A percentile compares a stretch with the other conserved stretches of the same genome.
These are phyloP conservation scores for Hemiprocne comata DNA, from an alignment of 2,113 vertebrate genomes.

Conservation along the genomic window DNA sequence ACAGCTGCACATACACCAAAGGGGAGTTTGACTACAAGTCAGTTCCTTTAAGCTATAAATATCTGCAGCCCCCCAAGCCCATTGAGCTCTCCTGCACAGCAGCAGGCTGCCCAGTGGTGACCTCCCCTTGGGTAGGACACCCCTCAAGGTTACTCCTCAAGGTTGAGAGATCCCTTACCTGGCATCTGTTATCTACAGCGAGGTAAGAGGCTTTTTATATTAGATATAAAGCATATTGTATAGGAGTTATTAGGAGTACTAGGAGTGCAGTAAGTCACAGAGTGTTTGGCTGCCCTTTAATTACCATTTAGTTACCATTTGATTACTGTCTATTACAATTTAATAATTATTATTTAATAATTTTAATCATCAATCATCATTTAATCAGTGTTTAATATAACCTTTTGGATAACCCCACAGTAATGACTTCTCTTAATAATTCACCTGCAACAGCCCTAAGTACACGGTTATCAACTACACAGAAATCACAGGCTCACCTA, in stretches of 20 bases:
- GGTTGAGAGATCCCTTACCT: neutral
- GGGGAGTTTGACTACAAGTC: neutral
- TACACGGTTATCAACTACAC: neutral
- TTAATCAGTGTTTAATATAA: neutral
- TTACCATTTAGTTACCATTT: too few relatives aligned
- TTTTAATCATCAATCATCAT: neutral
- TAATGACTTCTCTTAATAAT: neutral
- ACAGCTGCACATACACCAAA: neutral
- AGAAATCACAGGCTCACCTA: neutral
- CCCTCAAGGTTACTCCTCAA: neutral
- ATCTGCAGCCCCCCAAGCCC: neutral
- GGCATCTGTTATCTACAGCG: neutral
- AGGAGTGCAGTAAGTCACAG: neutral
- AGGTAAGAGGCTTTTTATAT: neutral
- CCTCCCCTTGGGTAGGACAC: neutral
- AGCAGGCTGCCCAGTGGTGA: fast-evolving
- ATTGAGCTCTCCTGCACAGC: neutral
- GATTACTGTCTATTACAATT: neutral
- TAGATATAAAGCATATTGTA: neutral
- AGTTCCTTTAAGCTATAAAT: neutral
- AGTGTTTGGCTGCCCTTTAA: neutral
- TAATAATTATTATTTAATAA: neutral
- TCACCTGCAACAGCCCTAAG: neutral
- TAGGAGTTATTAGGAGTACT: too few relatives aligned
- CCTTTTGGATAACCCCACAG: neutral